phyloP scores from a whole-genome alignment of 1,140 invertebrate species.

The Drosophila persimilis region DNA sequence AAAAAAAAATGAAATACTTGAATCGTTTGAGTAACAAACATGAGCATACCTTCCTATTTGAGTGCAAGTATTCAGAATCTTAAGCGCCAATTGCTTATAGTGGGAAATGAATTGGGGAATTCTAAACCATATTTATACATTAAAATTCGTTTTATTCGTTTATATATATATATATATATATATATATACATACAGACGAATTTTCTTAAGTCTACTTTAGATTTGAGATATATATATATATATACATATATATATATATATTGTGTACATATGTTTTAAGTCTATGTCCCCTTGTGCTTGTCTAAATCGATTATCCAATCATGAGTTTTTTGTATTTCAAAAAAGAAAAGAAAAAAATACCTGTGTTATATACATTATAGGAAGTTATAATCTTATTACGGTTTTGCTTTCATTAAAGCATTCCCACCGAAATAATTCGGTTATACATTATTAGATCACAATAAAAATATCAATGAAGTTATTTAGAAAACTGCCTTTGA shows the following conservation, averaged over 20 bases:
- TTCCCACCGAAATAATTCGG: conserved; percentile 75
- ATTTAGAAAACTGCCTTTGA: conserved; percentile 56
- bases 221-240: not conserved
- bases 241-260: conserved; percentile 4
- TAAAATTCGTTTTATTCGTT: not conserved
- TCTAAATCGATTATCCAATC: conserved; percentile 41
- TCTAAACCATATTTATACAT: conserved; percentile 16
- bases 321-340: conserved; percentile 62
- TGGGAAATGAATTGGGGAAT: conserved; percentile 26
- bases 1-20: conserved; percentile 48
- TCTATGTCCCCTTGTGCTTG: conserved; percentile 37
- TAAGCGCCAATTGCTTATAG: conserved; percentile 11
- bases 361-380: conserved; percentile 77
- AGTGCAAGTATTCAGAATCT: conserved; percentile 42
- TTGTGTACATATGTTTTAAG: conserved; percentile 41
- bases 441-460: conserved; percentile 71
- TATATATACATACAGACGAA: conserved; percentile 20
- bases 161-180: conserved; percentile 4
- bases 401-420: conserved; percentile 78
- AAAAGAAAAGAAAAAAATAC: conserved; percentile 52
- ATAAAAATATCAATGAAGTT: conserved; percentile 73
- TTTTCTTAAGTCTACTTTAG: not conserved
- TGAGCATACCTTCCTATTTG: conserved; percentile 46
- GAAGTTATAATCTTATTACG: conserved; percentile 75
- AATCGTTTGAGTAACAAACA: conserved; percentile 25